Evolutionary conservation across 2,888 invertebrate species (phyloP).

Genomic region (Hyalella azteca): DNA sequence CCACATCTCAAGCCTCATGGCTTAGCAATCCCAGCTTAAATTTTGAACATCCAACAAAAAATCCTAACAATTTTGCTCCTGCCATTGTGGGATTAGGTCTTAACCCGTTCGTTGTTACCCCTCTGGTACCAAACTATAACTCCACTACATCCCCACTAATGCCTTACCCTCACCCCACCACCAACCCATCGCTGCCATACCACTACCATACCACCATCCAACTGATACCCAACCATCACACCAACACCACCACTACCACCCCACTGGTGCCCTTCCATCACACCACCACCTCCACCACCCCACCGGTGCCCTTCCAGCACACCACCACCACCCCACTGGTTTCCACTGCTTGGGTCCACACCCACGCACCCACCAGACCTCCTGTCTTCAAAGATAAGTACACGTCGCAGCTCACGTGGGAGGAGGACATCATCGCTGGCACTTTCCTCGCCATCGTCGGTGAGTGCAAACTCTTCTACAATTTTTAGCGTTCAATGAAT

Average conservation of each 20-base stretch:
- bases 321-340: not conserved
- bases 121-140: too few relatives aligned
- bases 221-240: not conserved
- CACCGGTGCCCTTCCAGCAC: not conserved
- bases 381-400: conserved; percentile 45
- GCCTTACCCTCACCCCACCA: too few relatives aligned
- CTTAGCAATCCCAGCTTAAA: too few relatives aligned
- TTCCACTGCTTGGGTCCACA: too few relatives aligned
- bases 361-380: not conserved
- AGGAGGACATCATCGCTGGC: conserved; percentile 55
- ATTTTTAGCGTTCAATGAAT: too few relatives aligned
- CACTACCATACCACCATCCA: not conserved
- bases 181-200: too few relatives aligned
- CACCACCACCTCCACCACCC: not conserved
- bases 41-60: too few relatives aligned
- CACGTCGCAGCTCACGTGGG: conserved; percentile 52
- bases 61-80: too few relatives aligned
- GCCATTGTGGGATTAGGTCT: too few relatives aligned
- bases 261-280: not conserved
- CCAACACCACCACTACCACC: not conserved
- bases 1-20: too few relatives aligned
- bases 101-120: too few relatives aligned
- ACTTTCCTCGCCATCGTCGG: conserved; percentile 50
- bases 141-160: too few relatives aligned
- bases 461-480: conserved; percentile 45